Evolutionary conservation across 2,888 invertebrate species (phyloP), one percentile per base, ranked within the genome.

Genomic region (Orgyia antiqua): DNA sequence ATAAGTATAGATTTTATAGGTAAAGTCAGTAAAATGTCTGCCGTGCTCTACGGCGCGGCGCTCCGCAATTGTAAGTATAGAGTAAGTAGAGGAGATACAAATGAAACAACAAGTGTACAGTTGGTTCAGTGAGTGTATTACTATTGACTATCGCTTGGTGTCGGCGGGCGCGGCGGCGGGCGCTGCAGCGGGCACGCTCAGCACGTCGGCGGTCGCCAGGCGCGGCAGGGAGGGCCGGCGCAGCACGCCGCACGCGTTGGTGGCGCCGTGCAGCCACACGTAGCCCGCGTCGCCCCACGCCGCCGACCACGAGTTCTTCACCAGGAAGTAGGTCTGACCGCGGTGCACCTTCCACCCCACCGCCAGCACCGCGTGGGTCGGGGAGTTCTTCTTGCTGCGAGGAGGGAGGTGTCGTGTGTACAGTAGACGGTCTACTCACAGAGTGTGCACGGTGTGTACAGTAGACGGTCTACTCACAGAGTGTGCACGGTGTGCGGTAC

Each of bases 231-330:
- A 68, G 10, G 80, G 72, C 21, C 42, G 42, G 31, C 65, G 42
- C 40, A 78, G 71, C 45, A 76, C 58, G 35, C 80, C 82, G 59
- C 78, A 78, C 37, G 78, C 71, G 66, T 83, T 76, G 45, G 65
- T 42, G 31, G 61, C 41, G 26, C 63, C 78, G 42, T 70, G 69
- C 46, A 79, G 39, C 25, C 67, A 66, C 34, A 68, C 42, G 65
- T 68, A 80, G 7, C 80, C 83, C 12, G 32, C 60, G 18, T 75
- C 73, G 25, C 74, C 79, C 78, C 78, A 79, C 37, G 31, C 45
- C 11, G 49, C 43, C 3, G 67, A 59, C 75, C 77, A 80, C 30
- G 78, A 75, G 66, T 83, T 82, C 69, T 83, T 80, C 41, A 80
- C 37, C 27, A 71, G 68, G 59, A 80, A 67, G 66, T 73, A 64